These are phyloP conservation scores for Catharus fuscescens DNA, from an alignment of 2,113 vertebrate species.

Conservation along the genomic window DNA sequence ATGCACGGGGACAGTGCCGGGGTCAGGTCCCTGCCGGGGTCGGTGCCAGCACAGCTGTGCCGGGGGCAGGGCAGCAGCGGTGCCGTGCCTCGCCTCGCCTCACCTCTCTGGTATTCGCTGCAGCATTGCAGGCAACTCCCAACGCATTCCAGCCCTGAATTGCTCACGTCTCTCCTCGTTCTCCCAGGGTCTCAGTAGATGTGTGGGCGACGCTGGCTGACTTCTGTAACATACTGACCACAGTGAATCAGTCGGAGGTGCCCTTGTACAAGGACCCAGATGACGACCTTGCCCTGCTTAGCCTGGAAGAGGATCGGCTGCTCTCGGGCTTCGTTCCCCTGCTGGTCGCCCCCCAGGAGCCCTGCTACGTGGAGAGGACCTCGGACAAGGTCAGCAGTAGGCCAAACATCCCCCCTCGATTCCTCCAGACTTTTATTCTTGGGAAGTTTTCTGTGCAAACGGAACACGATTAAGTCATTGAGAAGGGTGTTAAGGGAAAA, in stretches of 20 bases:
- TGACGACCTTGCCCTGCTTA: conserved; percentile 92
- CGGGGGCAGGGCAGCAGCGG: conserved; percentile 30
- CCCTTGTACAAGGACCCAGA: conserved; percentile 95
- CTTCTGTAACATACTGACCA: conserved; percentile 93
- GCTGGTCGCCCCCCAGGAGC: conserved; percentile 94
- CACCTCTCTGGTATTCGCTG: conserved; percentile 64
- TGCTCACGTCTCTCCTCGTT: conserved; percentile 67
- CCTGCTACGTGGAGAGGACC: conserved; percentile 94
- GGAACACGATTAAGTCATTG: conserved; percentile 95
- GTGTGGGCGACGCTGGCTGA: conserved; percentile 93
- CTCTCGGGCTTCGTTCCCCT: conserved; percentile 96
- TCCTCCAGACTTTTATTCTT: conserved; percentile 85
- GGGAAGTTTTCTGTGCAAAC: conserved; percentile 90
- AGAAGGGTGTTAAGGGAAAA: conserved; percentile 97
- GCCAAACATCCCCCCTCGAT: conserved; percentile 72
- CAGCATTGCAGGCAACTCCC: conserved; percentile 63
- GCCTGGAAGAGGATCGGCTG: conserved; percentile 92
- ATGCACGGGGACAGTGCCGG: background rate
- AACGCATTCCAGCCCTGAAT: conserved; percentile 60
- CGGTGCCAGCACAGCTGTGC: conserved; percentile 25
- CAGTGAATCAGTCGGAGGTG: conserved; percentile 92
- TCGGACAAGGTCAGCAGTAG: conserved; percentile 87
- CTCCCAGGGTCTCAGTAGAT: conserved; percentile 82
- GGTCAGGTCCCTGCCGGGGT: background rate
- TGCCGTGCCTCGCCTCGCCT: conserved; percentile 33